Conservation (phyloP, 2,113 vertebrate genomes). For the Illadopsis cleaveri region DNA sequence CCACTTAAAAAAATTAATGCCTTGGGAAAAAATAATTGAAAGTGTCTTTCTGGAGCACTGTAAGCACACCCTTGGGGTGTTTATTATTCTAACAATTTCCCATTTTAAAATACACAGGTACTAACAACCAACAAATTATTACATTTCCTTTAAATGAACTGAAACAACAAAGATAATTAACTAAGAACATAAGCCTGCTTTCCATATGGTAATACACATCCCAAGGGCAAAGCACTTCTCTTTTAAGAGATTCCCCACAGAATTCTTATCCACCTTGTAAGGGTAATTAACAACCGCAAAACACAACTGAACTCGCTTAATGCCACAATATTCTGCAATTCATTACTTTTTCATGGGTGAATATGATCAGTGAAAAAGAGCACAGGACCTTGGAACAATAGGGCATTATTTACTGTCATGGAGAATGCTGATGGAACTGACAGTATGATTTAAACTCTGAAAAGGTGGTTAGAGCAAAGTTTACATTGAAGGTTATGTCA, state of each 20-base stretch:
- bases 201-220: constrained; percentile 58
- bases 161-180: constrained; percentile 73
- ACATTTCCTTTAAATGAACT: constrained; percentile 69
- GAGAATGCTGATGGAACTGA: background rate
- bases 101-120: constrained; percentile 71
- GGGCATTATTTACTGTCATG: background rate
- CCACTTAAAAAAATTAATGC: constrained; percentile 51
- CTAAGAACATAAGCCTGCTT: constrained; percentile 64
- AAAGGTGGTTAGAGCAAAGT: background rate
- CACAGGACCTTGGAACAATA: background rate
- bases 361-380: background rate
- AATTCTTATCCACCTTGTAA: constrained; percentile 49
- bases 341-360: background rate
- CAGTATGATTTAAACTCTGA: background rate
- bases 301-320: constrained; percentile 31
- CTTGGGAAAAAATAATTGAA: constrained; percentile 55
- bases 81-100: constrained; percentile 61
- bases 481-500: background rate
- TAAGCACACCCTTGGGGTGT: constrained; percentile 47
- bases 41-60: constrained; percentile 35
- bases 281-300: constrained; percentile 61
- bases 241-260: constrained; percentile 57
- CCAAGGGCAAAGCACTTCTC: constrained; percentile 55
- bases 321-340: constrained; percentile 6
- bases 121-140: constrained; percentile 69